phyloP scores from a whole-genome alignment of 2,797 vertebrate genomes.

The Spizella passerina region DNA sequence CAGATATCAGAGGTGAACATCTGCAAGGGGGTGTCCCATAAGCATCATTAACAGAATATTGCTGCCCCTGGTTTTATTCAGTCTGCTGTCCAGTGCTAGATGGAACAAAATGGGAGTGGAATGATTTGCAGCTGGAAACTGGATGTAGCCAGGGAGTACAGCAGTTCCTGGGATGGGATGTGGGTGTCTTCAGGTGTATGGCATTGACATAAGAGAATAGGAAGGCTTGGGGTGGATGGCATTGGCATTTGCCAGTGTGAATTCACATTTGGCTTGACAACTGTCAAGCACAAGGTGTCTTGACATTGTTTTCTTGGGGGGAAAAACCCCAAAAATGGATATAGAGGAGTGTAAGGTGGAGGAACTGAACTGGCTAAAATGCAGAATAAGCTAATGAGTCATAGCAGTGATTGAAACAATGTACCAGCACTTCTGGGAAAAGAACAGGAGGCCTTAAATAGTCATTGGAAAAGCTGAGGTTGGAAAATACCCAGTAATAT shows the following conservation, averaged over 20 bases:
- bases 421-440: background rate
- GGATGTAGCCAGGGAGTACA: background rate
- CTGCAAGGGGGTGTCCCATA: background rate
- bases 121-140: background rate
- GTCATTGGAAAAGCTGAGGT: background rate
- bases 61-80: background rate
- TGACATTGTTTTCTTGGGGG: background rate
- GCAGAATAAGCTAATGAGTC: slow-evolving; percentile 5
- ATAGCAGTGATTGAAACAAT: background rate
- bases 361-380: background rate
- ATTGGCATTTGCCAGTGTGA: background rate
- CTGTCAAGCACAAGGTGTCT: background rate
- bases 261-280: background rate
- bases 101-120: background rate
- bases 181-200: background rate
- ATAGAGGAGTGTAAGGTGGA: background rate
- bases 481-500: background rate
- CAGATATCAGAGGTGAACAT: background rate
- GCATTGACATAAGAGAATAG: background rate
- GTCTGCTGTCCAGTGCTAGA: background rate
- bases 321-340: background rate
- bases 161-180: background rate
- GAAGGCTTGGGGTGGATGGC: background rate
- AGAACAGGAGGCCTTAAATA: background rate
- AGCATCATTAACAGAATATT: background rate